phyloP scores from a whole-genome alignment of 2,888 invertebrate species.

The Sarcophaga carnaria region DNA sequence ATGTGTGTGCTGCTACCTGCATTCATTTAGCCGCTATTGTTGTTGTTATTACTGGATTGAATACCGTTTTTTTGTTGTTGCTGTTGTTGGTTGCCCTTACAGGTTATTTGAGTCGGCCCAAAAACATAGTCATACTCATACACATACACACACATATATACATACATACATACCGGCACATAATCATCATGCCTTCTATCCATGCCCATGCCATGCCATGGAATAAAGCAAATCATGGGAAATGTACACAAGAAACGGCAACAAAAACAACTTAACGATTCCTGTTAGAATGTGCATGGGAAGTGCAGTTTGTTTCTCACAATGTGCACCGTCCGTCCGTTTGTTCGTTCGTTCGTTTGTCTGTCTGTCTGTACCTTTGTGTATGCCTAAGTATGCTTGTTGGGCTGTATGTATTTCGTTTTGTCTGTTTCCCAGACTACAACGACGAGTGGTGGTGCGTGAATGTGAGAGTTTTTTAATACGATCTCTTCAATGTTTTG shows the following conservation, averaged over 20 bases:
- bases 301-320: conserved; percentile 76
- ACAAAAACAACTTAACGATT: conserved; percentile 71
- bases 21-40: conserved; percentile 59
- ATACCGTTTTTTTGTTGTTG: conserved; percentile 43
- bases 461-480: conserved; percentile 61
- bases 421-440: conserved; percentile 37
- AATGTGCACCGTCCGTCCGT: conserved; percentile 65
- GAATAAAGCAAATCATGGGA: conserved; percentile 75
- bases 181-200: conserved; percentile 14
- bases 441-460: conserved; percentile 18
- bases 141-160: neutral
- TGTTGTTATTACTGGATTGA: conserved; percentile 31
- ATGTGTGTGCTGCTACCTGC: conserved; percentile 70
- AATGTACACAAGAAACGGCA: conserved; percentile 75
- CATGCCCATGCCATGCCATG: conserved; percentile 38
- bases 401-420: conserved; percentile 46
- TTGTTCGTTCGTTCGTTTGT: conserved; percentile 71
- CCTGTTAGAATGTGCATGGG: conserved; percentile 80
- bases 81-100: conserved; percentile 64
- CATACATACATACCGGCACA: neutral
- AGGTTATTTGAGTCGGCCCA: conserved; percentile 69
- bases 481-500: conserved; percentile 65
- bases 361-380: conserved; percentile 70
- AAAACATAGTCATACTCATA: conserved; percentile 32
- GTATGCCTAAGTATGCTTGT: conserved; percentile 62